phyloP scores from a whole-genome alignment of 1,140 invertebrate species.

The Drosophila setifemur region DNA sequence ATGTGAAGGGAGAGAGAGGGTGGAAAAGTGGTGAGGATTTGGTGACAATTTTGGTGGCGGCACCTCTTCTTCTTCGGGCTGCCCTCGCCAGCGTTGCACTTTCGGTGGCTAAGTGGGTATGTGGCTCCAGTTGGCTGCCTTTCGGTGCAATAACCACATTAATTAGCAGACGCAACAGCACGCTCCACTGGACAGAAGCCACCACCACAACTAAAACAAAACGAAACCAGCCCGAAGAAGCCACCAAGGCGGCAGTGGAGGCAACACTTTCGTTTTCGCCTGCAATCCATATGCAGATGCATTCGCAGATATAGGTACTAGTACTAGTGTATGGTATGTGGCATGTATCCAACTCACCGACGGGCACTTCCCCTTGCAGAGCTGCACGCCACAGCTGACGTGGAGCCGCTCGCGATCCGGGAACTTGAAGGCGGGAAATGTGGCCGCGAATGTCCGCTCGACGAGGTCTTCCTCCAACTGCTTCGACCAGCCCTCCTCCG shows the following conservation, averaged over 20 bases:
- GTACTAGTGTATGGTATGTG: not conserved
- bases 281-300: conserved; percentile 73
- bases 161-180: conserved; percentile 66
- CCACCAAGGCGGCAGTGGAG: not conserved
- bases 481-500: conserved; percentile 82
- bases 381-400: conserved; percentile 86
- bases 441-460: conserved; percentile 83
- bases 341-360: conserved; percentile 82
- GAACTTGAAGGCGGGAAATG: conserved; percentile 91
- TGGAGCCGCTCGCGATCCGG: conserved; percentile 89
- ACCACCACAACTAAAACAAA: too few species aligned
- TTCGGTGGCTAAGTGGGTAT: conserved; percentile 10
- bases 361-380: conserved; percentile 87
- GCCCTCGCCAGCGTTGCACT: not conserved
- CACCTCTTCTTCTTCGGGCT: not conserved
- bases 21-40: not conserved
- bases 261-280: conserved; percentile 76
- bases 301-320: too few species aligned
- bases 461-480: conserved; percentile 79
- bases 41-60: not conserved
- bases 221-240: conserved; percentile 2
- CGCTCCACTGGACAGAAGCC: conserved; percentile 62
- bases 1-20: not conserved
- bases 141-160: conserved; percentile 80
- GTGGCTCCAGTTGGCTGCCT: conserved; percentile 65